A percentile compares a stretch with the other conserved stretches of the same genome.
phyloP scores from a whole-genome alignment of 1,140 invertebrate species.

The Drosophila sproati region DNA sequence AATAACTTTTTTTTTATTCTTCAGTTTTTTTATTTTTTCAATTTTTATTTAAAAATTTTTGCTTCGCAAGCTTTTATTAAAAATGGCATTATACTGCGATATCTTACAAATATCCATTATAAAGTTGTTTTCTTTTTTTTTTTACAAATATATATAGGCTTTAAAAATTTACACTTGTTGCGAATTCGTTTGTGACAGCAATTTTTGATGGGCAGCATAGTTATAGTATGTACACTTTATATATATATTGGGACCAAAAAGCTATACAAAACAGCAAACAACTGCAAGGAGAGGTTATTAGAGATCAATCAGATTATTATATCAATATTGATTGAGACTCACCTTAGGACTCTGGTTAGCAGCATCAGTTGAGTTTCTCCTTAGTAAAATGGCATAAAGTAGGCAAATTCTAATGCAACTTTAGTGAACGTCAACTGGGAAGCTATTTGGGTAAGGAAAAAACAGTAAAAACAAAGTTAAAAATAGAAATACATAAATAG shows the following conservation, averaged over 20 bases:
- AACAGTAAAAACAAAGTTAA: background rate
- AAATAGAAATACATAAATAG: background rate
- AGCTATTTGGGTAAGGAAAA: constrained; percentile 25
- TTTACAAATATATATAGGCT: constrained; percentile 40
- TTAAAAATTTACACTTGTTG: constrained; percentile 66
- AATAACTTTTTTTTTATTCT: constrained; percentile 8
- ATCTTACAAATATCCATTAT: constrained; percentile 35
- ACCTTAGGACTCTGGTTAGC: constrained; percentile 52
- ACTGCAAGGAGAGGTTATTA: constrained; percentile 32
- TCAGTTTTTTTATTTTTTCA: constrained; percentile 11
- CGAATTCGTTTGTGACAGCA: constrained; percentile 68
- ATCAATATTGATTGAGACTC: background rate
- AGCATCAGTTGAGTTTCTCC: constrained; percentile 30
- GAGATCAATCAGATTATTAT: background rate
- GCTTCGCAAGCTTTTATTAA: constrained; percentile 70
- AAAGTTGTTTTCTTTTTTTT: constrained; percentile 39
- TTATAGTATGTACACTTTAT: constrained; percentile 34
- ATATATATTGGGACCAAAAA: constrained; percentile 45
- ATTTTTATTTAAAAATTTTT: constrained; percentile 50
- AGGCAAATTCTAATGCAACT: constrained; percentile 32
- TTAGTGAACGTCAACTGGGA: constrained; percentile 45
- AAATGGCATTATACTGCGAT: constrained; percentile 50
- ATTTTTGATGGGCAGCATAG: constrained; percentile 56
- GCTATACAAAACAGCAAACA: constrained; percentile 54
- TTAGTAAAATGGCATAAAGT: constrained; percentile 11